Evolutionary conservation across 2,888 invertebrate genomes (phyloP).

Genomic region (Galeruca laticollis): DNA sequence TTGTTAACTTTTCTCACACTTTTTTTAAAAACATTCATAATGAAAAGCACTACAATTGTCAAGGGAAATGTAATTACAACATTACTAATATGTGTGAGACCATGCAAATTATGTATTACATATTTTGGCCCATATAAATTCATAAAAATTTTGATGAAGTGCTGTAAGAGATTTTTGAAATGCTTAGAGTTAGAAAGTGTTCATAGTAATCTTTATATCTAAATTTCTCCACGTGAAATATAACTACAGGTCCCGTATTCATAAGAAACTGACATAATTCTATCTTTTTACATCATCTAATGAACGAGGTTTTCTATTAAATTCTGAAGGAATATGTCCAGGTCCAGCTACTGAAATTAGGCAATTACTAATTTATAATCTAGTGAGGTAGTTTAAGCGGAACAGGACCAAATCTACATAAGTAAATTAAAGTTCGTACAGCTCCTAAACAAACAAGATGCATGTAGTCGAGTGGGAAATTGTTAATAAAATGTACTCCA

Average conservation of each 20-base stretch:
- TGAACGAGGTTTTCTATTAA: not conserved
- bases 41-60: not conserved
- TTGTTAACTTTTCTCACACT: not conserved
- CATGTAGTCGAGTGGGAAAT: not conserved
- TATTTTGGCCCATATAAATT: no score
- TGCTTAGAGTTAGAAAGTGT: no score
- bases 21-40: not conserved
- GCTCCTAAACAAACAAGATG: no score
- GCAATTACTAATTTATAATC: not conserved
- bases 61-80: not conserved
- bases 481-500: not conserved
- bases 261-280: not conserved
- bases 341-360: not conserved
- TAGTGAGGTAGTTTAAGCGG: not conserved
- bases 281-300: slow-evolving; percentile 4
- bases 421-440: not conserved
- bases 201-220: no score
- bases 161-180: not conserved
- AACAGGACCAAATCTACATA: not conserved
- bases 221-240: not conserved
- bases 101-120: not conserved
- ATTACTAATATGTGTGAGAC: slow-evolving; percentile 1
- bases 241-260: not conserved
- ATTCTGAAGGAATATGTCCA: not conserved
- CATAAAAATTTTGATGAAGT: no score